phyloP scores from a whole-genome alignment of 2,113 vertebrate species.

The Hypocryptadius cinnamomeus region DNA sequence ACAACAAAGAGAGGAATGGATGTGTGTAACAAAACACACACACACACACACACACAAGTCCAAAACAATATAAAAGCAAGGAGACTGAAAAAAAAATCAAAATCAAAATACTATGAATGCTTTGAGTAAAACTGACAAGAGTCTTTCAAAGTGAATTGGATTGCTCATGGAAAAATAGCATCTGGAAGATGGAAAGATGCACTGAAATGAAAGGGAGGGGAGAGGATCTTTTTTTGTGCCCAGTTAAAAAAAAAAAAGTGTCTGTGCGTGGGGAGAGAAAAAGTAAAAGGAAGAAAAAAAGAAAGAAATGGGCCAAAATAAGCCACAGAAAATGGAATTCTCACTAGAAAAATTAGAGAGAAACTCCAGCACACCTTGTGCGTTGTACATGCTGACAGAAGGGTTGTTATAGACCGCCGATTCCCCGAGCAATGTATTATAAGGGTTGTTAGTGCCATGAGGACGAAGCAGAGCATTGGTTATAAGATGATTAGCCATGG shows the following conservation, averaged over 20 bases:
- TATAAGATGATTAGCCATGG: constrained; percentile 99
- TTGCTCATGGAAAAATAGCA: constrained; percentile 58
- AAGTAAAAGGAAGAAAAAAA: background rate
- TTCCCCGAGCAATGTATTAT: constrained; percentile 99
- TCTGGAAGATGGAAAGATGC: constrained; percentile 63
- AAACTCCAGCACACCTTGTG: constrained; percentile 97
- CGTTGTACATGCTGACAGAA: constrained; percentile 99
- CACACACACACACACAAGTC: constrained; percentile 2
- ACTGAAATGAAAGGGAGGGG: constrained; percentile 34
- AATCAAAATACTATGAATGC: constrained; percentile 38
- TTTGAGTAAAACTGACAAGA: constrained; percentile 23
- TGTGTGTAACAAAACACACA: constrained; percentile 36
- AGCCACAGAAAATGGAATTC: constrained; percentile 74
- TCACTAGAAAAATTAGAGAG: constrained; percentile 74
- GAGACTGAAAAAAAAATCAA: background rate
- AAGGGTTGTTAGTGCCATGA: constrained; percentile 99
- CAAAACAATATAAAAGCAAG: constrained; percentile 49
- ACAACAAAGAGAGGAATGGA: constrained; percentile 48
- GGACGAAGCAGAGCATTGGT: constrained; percentile 99
- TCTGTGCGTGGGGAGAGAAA: background rate
- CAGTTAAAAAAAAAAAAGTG: background rate
- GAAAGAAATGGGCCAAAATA: constrained; percentile 64
- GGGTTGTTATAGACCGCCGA: constrained; percentile 99
- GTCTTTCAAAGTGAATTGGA: constrained; percentile 52
- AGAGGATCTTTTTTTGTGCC: background rate